Conservation (phyloP, 2,113 vertebrate genomes). For the Spea multiplicata region DNA sequence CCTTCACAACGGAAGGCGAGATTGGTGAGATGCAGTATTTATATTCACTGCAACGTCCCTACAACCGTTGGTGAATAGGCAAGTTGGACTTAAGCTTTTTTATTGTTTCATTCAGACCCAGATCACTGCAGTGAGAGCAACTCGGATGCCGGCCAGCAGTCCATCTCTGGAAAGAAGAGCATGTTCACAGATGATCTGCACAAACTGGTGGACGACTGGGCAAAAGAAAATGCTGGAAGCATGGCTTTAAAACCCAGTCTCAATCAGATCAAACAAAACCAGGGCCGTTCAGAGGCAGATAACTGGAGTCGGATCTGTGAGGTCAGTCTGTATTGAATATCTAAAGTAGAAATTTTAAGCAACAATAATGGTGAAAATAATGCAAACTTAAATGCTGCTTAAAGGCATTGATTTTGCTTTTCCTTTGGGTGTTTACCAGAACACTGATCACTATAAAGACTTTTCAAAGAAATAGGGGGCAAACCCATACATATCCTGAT, state of each 20-base stretch:
- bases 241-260: constrained; percentile 77
- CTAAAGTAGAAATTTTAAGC: constrained; percentile 32
- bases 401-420: not conserved
- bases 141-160: constrained; percentile 63
- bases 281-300: constrained; percentile 78
- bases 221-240: constrained; percentile 75
- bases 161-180: constrained; percentile 71
- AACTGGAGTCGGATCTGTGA: constrained; percentile 75
- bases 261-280: constrained; percentile 88
- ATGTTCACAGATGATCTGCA: constrained; percentile 90
- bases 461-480: no score
- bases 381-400: constrained; percentile 35
- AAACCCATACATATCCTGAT: no score
- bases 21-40: no score
- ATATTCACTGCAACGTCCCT: no score
- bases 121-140: constrained; percentile 53
- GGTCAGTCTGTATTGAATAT: constrained; percentile 59
- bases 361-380: constrained; percentile 34
- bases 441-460: not conserved
- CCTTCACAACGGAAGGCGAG: no score
- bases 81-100: no score
- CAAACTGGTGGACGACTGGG: constrained; percentile 88
- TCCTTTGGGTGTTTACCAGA: not conserved
- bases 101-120: constrained; percentile 40
- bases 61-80: no score